These are phyloP conservation scores for Ctenopoma multispine DNA, from an alignment of 2,797 vertebrate species.

Conservation along the genomic window DNA sequence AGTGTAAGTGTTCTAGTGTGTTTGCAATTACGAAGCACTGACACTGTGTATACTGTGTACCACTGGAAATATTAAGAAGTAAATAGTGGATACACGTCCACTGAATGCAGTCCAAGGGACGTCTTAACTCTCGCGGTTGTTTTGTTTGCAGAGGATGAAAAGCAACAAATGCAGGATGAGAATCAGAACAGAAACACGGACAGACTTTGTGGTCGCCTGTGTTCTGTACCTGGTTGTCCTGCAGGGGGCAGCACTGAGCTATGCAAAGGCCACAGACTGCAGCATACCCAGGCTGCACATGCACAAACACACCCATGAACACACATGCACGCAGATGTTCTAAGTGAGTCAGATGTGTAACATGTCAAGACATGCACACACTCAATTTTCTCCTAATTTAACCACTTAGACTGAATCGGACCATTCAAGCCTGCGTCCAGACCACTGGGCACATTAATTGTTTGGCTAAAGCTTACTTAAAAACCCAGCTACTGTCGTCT, in stretches of 20 bases:
- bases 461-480: slow-evolving; percentile 4
- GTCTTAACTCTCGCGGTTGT: background rate
- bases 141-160: background rate
- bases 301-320: slow-evolving; percentile 1
- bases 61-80: background rate
- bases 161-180: background rate
- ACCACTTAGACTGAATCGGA: slow-evolving; percentile 6
- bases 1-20: background rate
- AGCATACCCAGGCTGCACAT: slow-evolving; percentile 15
- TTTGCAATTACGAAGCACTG: slow-evolving; percentile 12
- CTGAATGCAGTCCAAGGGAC: too few relatives aligned
- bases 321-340: background rate
- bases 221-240: slow-evolving; percentile 30
- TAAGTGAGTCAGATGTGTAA: background rate
- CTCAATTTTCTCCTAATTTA: background rate
- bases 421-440: background rate
- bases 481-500: background rate
- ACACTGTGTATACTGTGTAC: background rate
- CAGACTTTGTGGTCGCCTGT: background rate
- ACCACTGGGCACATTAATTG: background rate
- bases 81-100: too few relatives aligned
- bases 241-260: slow-evolving; percentile 70
- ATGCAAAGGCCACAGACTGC: slow-evolving; percentile 10
- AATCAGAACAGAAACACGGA: background rate
- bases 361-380: background rate